These are phyloP conservation scores for Xestia rhomboidea DNA, from an alignment of 2,888 invertebrate genomes.

Conservation along the genomic window DNA sequence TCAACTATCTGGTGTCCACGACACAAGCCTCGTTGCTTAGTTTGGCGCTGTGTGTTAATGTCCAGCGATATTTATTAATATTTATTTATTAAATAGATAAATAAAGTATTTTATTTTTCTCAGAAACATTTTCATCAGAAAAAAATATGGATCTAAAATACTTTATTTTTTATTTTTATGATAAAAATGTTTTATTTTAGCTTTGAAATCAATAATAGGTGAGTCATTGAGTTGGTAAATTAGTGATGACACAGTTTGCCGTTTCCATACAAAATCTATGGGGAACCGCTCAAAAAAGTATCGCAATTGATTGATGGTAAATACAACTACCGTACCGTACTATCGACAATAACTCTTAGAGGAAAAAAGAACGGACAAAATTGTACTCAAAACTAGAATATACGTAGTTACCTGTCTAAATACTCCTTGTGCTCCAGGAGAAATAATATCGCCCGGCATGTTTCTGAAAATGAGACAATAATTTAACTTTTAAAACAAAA, in stretches of 20 bases:
- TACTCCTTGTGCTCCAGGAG: constrained; percentile 74
- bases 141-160: too few relatives aligned
- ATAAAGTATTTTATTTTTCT: too few relatives aligned
- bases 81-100: too few relatives aligned
- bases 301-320: neutral
- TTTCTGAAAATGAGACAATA: constrained; percentile 70
- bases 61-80: too few relatives aligned
- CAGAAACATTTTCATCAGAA: too few relatives aligned
- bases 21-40: too few relatives aligned
- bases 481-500: constrained; percentile 8
- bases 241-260: neutral
- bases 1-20: too few relatives aligned
- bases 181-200: neutral
- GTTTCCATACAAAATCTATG: neutral
- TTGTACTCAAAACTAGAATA: neutral
- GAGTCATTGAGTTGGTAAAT: neutral
- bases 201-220: neutral
- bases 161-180: too few relatives aligned
- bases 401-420: constrained; percentile 77
- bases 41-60: too few relatives aligned
- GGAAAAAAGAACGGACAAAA: neutral
- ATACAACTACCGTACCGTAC: neutral
- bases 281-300: neutral
- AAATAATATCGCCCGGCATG: constrained; percentile 70
- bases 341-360: neutral